Evolutionary conservation across 2,888 invertebrate species (phyloP), one percentile per base, ranked within the genome.

Genomic region (Noctua fimbriata): DNA sequence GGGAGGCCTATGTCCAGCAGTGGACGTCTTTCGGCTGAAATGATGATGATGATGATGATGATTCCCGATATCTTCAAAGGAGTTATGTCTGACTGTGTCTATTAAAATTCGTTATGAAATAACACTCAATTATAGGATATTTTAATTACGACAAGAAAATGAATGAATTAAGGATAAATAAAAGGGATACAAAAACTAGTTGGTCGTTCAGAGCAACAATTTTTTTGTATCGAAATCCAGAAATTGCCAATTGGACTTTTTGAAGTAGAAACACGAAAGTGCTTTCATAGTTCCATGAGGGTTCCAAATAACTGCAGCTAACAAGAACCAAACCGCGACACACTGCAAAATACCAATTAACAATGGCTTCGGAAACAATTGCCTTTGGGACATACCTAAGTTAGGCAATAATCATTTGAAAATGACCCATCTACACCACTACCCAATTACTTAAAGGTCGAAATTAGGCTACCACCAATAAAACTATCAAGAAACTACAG

Each of bases 401-500:
- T 82, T 60, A 44, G 21, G 24, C n/a, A 69, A n/a, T 66, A 44
- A 71, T 70, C 14, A 28, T 21, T 10, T 52, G 32, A 0, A 24
- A 66, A 71, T 14, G 21, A 70, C 32, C 24, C n/a, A 24, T 21
- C 3, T 0, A 32, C 16, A 58, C 65, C 9, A 16, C 66, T 14
- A 16, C 7, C 28, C 24, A 36, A 60, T 60, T 52, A 79, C 9
- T 55, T 14, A n/a, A 58, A 24, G 12, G 41, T 52, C 47, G 3
- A 63, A 69, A 63, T 69, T 18, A n/a, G 47, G n/a, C 14, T 24
- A 18, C 3, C 0, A 41, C 55, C 14, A 47, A 65, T 49, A 76
- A 67, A 75, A 81, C 85, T 66, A 72, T 47, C 52, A 65, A 65
- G 65, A 58, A 58, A 66, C 58, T 18, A 44, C 18, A 44, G n/a